phyloP scores from a whole-genome alignment of 2,888 invertebrate genomes.

The Cheilosia variabilis region DNA sequence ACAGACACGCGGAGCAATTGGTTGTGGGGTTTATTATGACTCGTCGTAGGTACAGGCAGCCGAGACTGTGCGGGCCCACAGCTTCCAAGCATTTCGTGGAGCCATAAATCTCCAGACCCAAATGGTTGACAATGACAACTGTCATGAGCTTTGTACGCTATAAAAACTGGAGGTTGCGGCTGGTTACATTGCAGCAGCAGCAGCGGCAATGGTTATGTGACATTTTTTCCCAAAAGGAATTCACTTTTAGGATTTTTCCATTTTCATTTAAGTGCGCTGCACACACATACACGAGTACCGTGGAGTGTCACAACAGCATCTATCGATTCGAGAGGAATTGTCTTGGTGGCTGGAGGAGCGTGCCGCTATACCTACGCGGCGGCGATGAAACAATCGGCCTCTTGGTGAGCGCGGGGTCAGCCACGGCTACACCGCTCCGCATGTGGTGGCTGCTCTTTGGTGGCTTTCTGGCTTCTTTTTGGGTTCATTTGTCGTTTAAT shows the following conservation, averaged over 20 bases:
- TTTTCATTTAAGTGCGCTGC: conserved; percentile 23
- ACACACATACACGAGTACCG: conserved; percentile 1
- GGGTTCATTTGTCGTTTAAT: conserved; percentile 66
- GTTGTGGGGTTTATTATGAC: conserved; percentile 66
- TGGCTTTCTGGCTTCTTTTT: conserved; percentile 44
- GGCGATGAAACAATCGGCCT: conserved; percentile 19
- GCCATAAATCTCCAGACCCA: conserved; percentile 68
- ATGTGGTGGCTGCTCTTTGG: conserved; percentile 55
- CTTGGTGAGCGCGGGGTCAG: conserved; percentile 51
- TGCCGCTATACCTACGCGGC: conserved; percentile 4
- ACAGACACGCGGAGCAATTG: conserved; percentile 68
- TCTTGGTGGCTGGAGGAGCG: conserved; percentile 34
- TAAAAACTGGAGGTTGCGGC: conserved; percentile 40
- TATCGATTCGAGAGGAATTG: conserved; percentile 45
- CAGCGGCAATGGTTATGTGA: conserved; percentile 56
- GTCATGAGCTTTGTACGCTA: conserved; percentile 68
- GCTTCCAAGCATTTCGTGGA: conserved; percentile 60
- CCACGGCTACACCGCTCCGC: conserved; percentile 32
- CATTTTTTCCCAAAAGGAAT: conserved; percentile 67
- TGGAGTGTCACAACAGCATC: conserved; percentile 36
- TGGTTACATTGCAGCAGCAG: conserved; percentile 33
- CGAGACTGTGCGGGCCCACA: conserved; percentile 36
- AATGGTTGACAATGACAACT: conserved; percentile 75
- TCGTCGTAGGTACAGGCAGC: conserved; percentile 49
- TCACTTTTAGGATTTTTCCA: conserved; percentile 66